Evolutionary conservation across 2,888 invertebrate genomes (phyloP), one percentile per base, ranked within the genome.

Genomic region (Orchestes rusci): DNA sequence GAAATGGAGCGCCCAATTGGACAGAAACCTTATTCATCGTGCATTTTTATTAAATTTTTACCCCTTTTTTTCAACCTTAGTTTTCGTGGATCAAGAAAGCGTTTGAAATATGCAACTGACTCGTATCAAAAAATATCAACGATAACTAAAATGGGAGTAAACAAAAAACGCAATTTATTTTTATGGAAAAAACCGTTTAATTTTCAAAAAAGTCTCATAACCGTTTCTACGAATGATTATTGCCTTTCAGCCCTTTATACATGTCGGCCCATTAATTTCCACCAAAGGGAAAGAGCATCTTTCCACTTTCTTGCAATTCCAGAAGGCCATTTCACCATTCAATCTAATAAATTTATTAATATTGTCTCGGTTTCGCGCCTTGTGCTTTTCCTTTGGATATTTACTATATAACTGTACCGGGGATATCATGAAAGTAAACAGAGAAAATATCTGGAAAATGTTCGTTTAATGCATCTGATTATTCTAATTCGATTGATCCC

Each of bases 291-390:
- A 45, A 41, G 39, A 42, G 45, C 39, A 45, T 49, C 45, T 49
- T 47, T 39, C 45, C 45, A 49, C 18, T 49, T 45, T 49, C 49
- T 42, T 45, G 39, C 49, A 41, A 45, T 49, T 42, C 42, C 38
- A 27, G 45, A 45, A 45, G 42, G 32, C 50, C 43, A 48, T 43
- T 44, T 29, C 43, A 41, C 44, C 48, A 48, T 49, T 49, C 49
- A 49, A 49, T 49, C 49, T 54, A 60, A 60, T 60, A 59, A 60
- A 60, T 61, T 61, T 61, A 59, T 60, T 61, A 59, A 60, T 60
- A 58, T 56, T 53, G 54, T 55, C 41, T 48, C 27, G 45, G 41
- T 42, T 54, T 52, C 48, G 43, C 51, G 49, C 50, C 48, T 53
- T 52, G 51, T 53, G 46, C 44, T 50, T 46, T 43, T 43, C 46